Evolutionary conservation across 2,888 invertebrate genomes (phyloP), one percentile per base, ranked within the genome.

Genomic region (Hydropsyche betteni): DNA sequence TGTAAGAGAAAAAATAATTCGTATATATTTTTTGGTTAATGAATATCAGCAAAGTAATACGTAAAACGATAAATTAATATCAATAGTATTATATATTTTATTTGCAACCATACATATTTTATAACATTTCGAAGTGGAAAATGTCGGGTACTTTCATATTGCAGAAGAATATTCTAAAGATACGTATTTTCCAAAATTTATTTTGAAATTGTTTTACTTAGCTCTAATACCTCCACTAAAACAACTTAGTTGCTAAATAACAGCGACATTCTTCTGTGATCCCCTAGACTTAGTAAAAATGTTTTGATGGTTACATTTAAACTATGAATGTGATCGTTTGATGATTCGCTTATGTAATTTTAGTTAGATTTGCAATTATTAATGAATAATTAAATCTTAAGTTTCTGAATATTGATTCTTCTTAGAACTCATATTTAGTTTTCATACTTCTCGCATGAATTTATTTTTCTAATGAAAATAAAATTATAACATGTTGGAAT

Each of bases 261-360:
- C 0, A 51, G 69, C 24, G 24, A 69, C 69, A 33, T 58, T 75
- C 75, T 77, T 78, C 78, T 78, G 78, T 78, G 78, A 78, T 78
- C 78, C 78, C 75, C 71, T 78, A 78, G 78, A 64, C 16, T 16
- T 71, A 58, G 24, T n/a, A 58, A 64, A 53, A 33, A 24, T 70
- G 33, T 44, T 44, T 24, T 16, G 6, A 55, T 24, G 55, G n/a
- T 64, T 16, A 64, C 24, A 16, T 10, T 5, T 64, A 24, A 64
- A 8, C 34, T 24, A 8, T 64, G 7, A n/a, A 24, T 24, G 24
- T 24, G 24, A 24, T 24, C 24, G 2, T 14, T 64, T 64, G 8
- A 14, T 7, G 64, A 64, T 64, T 8, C n/a, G 33, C n/a, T 64
- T 64, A 33, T 24, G 33, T 64, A 24, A 24, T 24, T 24, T 24